These are phyloP conservation scores for Bombyx huttoni DNA, from an alignment of 2,888 invertebrate species.

Conservation along the genomic window DNA sequence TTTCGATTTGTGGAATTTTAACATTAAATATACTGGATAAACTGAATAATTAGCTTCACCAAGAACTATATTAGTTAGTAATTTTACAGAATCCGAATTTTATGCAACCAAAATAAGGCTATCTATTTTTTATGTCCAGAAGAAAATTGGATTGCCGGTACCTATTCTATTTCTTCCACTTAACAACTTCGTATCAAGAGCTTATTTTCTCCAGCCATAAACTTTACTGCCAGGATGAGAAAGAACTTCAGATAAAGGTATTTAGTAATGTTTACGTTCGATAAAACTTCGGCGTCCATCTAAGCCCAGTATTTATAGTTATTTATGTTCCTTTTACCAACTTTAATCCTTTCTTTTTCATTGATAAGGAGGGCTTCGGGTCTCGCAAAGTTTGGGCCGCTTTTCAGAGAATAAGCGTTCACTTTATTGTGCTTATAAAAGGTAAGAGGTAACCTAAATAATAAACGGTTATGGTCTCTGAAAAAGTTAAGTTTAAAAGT, in stretches of 20 bases:
- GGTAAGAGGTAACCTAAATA: slow-evolving; percentile 4
- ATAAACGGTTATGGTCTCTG: slow-evolving; percentile 3
- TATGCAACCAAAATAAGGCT: slow-evolving; percentile 4
- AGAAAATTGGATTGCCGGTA: slow-evolving; percentile 5
- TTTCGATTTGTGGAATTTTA: no score
- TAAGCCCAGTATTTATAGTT: slow-evolving; percentile 23
- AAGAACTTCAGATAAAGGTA: slow-evolving; percentile 13
- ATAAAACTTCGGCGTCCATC: slow-evolving; percentile 33
- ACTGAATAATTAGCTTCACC: not conserved
- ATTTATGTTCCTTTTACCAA: slow-evolving; percentile 32
- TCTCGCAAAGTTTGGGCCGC: slow-evolving; percentile 13
- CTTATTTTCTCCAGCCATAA: slow-evolving; percentile 5
- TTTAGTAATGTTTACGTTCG: slow-evolving; percentile 23
- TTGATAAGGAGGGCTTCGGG: slow-evolving; percentile 23
- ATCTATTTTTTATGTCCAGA: slow-evolving; percentile 4
- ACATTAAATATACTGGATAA: no score
- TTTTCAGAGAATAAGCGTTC: slow-evolving; percentile 1
- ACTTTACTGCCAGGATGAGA: slow-evolving; percentile 5
- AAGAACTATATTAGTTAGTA: not conserved
- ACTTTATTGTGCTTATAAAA: slow-evolving; percentile 7
- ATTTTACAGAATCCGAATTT: slow-evolving; percentile 3
- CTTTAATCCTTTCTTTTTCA: slow-evolving; percentile 30
- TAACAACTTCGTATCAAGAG: slow-evolving; percentile 4
- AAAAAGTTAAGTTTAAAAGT: slow-evolving; percentile 4
- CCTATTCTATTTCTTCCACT: slow-evolving; percentile 5